Conservation (phyloP, 2,797 vertebrate genomes). For the Enteromius mattozi region DNA sequence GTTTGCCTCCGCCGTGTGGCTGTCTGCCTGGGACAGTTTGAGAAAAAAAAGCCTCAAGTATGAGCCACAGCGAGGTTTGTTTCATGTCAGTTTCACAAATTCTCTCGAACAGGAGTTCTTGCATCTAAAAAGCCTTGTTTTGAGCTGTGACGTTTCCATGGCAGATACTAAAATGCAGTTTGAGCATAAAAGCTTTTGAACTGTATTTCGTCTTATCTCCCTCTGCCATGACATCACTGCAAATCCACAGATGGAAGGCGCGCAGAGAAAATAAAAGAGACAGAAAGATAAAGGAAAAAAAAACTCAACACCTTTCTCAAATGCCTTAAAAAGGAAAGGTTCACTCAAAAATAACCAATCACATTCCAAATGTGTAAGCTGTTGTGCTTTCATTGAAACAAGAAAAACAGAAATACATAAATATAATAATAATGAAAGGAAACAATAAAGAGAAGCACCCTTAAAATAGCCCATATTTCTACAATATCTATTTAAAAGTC, state of each 20-base stretch:
- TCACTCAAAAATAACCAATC: constrained; percentile 4
- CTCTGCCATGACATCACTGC: background rate
- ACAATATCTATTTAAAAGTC: background rate
- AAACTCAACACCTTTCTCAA: background rate
- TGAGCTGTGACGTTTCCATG: background rate
- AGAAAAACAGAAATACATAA: background rate
- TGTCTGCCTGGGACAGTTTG: constrained; percentile 1
- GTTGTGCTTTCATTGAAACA: background rate
- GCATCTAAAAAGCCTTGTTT: constrained; percentile 9
- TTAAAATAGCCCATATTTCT: background rate
- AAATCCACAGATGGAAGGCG: background rate
- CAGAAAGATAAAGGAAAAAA: background rate
- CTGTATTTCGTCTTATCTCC: background rate
- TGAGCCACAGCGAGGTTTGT: background rate
- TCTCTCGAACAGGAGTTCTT: background rate
- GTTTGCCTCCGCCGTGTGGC: background rate
- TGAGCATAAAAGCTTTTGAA: constrained; percentile 3
- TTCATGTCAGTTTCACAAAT: constrained; percentile 15
- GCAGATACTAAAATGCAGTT: constrained; percentile 11
- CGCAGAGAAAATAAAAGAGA: background rate
- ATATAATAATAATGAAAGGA: background rate
- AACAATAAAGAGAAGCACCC: background rate
- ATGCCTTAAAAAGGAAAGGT: background rate
- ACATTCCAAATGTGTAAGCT: background rate
- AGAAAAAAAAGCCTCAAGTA: background rate